Conservation (phyloP, 2,797 vertebrate species). For the Manis crassicaudata region DNA sequence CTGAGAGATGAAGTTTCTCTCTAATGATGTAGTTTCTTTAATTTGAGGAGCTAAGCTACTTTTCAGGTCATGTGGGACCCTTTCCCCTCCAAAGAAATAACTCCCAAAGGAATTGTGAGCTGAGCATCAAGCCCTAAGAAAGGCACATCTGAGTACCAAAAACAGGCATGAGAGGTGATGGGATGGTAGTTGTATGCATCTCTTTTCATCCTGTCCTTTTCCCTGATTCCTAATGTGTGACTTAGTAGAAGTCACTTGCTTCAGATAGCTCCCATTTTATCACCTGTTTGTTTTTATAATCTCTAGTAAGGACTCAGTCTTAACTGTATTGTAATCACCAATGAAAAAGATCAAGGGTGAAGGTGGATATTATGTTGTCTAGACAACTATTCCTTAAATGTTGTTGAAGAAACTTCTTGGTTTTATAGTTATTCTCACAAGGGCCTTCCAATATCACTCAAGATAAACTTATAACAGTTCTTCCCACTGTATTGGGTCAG, state of each 20-base stretch:
- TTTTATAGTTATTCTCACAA: background rate
- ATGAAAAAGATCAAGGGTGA: background rate
- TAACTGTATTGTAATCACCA: background rate
- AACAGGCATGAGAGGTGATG: background rate
- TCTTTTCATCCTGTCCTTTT: background rate
- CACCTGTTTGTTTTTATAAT: background rate
- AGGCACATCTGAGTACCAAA: accelerated
- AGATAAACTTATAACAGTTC: background rate
- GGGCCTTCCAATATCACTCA: background rate
- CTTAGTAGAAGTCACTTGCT: background rate
- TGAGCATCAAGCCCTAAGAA: background rate
- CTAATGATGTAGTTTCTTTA: background rate
- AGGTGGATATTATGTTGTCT: background rate
- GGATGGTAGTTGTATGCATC: accelerated
- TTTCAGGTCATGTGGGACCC: background rate
- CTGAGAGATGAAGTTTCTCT: background rate
- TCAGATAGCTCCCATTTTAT: background rate
- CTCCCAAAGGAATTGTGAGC: background rate
- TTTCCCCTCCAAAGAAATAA: background rate
- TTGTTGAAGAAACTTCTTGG: background rate
- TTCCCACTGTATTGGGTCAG: background rate
- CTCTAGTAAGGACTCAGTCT: background rate
- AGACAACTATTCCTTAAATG: background rate
- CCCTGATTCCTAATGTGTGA: background rate
- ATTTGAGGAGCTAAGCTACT: background rate